Evolutionary conservation across 2,888 invertebrate species (phyloP), one percentile per base, ranked within the genome.

Genomic region (Chloroclysta siterata): DNA sequence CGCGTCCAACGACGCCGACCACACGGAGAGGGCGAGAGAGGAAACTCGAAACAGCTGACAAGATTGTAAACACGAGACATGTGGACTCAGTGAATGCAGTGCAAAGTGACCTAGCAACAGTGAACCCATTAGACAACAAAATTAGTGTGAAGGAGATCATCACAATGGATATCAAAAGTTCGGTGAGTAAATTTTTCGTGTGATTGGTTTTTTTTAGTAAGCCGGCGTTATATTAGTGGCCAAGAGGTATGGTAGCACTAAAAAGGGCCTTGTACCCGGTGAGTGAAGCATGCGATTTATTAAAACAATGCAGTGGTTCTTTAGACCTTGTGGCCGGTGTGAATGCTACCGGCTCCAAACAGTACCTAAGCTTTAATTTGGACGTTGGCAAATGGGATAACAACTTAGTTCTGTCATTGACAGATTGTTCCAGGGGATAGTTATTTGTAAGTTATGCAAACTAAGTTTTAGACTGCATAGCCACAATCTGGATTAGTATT

Each of bases 1-100:
- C 89, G 88, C 88, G 87, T 84, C 71, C 55, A 63, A 82, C 83
- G 85, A 83, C 85, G 90, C 90, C 90, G 87, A 82, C 89, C 89
- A 86, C 84, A 89, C 92, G 93, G 93, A 93, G 89, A 93, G 91
- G 89, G 93, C 90, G 93, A 93, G 93, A 93, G 93, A 93, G 91
- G 71, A 72, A 78, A 82, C 82, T 83, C 82, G 77, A 83, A 64
- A 80, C 78, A 77, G 74, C 77, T 79, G 80, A 84, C 81, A 77
- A 83, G 73, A 78, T 79, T 73, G 77, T 75, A 80, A 83, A 78
- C 78, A 74, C 72, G 73, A 76, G 88, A 87, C 82, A 93, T 91
- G 91, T 88, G 91, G 85, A 89, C 86, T 82, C 70, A 89, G 90
- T 92, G 90, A 91, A 88, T 89, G 84, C 86, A 89, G 91, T 92